Percentiles rank a stretch among this genome's conserved stretches.
These are phyloP conservation scores for Mesocentrotus franciscanus DNA, from an alignment of 53 echinoderm and acorn worm species.

Conservation along the genomic window DNA sequence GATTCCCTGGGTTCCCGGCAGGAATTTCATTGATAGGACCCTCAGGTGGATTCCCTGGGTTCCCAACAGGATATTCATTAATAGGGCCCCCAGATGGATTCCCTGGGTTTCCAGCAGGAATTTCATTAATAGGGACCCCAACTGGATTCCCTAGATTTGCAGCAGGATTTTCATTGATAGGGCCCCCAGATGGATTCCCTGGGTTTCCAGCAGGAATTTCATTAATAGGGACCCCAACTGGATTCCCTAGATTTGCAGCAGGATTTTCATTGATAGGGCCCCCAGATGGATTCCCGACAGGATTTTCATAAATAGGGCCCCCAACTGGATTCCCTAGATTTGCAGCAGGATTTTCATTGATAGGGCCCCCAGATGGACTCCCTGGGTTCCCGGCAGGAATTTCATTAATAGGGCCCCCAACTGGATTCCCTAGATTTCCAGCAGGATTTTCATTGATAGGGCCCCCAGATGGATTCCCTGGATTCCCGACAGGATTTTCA, in stretches of 20 bases:
- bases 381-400: not conserved
- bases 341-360: not conserved
- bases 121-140: no score
- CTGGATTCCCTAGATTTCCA: not conserved
- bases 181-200: no score
- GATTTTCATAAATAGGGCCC: not conserved
- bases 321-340: not conserved
- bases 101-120: no score
- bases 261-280: not conserved
- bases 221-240: not conserved
- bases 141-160: no score
- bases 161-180: no score
- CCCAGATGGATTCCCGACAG: not conserved
- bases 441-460: not conserved
- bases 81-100: no score
- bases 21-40: no score
- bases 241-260: not conserved
- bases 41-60: no score
- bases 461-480: not conserved
- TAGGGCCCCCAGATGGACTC: not conserved
- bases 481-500: not conserved
- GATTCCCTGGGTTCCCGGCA: no score
- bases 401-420: not conserved
- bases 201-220: no score
- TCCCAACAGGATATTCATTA: no score